Base-by-base conservation (phyloP, 2,797 vertebrate species). In the Oreortyx pictus region DNA sequence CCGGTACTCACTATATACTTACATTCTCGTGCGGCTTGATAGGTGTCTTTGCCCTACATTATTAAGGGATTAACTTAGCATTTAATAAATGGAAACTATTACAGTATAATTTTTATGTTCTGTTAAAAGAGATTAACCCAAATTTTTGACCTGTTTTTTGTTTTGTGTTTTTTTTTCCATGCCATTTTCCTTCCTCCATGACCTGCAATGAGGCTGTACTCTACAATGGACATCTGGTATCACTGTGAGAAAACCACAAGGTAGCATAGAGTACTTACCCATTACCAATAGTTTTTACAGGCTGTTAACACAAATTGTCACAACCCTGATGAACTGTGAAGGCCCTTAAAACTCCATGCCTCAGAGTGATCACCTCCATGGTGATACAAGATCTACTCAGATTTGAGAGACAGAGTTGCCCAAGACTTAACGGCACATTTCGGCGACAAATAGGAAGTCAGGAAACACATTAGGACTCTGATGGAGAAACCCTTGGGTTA, bases 71-170 rank as follows among this genome's bases (percentile, higher is more conserved):
- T 88, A 83, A 82, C 11, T 74, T 79, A 60, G 27, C 56, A 74
- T 91, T 91, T 86, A 83, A 79, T 89, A 89, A 86, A 83, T 82
- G 71, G 71, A 86, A 91, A 44, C 19, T 76, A 64, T 86, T 56
- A 61, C n/a, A 31, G 23, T 41, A 49, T 81, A 22, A 47, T 70
- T 90, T 77, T 78, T 17, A 72, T 66, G 14, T 20, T 19, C 74
- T 92, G 41, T 82, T 57, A 75, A 59, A 27, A 88, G 88, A 93
- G 90, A 92, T 92, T 93, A 92, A 89, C 82, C 87, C 37, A 68
- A 60, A 85, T 81, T 89, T 93, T 77, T 82, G 57, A 82, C 78
- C 86, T 62, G 8, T 1, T 81, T 52, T 50, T 35, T 52, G 24
- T 25, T 54, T 6, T 24, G 70, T 37, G 14, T 15, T 4, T n/a